phyloP scores from a whole-genome alignment of 92 coral and sea anemone genomes.

The Porites cylindrica region DNA sequence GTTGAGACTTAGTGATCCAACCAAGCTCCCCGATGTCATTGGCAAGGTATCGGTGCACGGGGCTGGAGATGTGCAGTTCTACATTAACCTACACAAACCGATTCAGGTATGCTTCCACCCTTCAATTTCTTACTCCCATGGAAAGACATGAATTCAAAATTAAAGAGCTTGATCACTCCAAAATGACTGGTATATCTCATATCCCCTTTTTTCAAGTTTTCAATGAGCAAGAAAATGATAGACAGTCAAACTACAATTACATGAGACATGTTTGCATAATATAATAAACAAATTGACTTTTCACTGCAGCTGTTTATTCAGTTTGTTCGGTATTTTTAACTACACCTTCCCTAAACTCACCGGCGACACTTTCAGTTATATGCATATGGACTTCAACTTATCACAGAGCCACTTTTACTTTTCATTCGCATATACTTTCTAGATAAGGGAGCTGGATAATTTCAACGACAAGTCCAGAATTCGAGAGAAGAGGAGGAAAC shows the following conservation, averaged over 20 bases:
- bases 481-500: slow-evolving; percentile 9
- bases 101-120: slow-evolving; percentile 57
- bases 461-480: neutral
- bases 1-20: slow-evolving; percentile 89
- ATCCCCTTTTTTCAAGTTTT: neutral
- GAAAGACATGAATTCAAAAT: too few species aligned
- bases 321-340: too few species aligned
- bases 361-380: too few species aligned
- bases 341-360: too few species aligned
- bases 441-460: slow-evolving; percentile 17
- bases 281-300: too few species aligned
- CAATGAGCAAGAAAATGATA: too few species aligned
- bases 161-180: too few species aligned
- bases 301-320: too few species aligned
- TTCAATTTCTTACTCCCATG: too few species aligned
- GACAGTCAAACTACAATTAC: neutral
- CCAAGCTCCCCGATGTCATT: slow-evolving; percentile 83
- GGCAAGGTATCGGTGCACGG: slow-evolving; percentile 86
- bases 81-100: slow-evolving; percentile 79
- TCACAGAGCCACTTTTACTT: neutral
- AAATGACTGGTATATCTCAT: too few species aligned
- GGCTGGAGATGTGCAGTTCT: slow-evolving; percentile 67
- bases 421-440: neutral
- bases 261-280: too few species aligned
- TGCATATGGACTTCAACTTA: neutral